Base-by-base conservation (phyloP, 2,797 vertebrate genomes). In the Lagodon rhomboides region DNA sequence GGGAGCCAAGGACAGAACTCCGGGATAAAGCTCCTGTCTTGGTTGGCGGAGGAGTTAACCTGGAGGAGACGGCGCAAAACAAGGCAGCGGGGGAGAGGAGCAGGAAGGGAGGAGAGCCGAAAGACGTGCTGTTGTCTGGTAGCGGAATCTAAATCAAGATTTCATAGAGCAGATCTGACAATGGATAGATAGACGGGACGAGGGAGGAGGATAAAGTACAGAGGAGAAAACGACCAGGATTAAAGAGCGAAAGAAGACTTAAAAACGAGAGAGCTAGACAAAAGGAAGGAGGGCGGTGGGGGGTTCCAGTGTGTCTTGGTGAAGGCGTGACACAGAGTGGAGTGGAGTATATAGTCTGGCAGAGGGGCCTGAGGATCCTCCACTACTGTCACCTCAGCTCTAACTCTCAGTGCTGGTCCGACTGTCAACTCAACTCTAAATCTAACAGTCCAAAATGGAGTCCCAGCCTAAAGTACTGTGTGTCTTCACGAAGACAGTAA, bases 341-440 rank as follows among this genome's bases (percentile, higher is more conserved):
- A 90, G 83, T 85, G 68, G 81, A 91, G 86, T 86, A 83, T 88
- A 81, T 83, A 87, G 90, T 90, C 90, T 93, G 88, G 90, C 89
- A 93, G 90, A 68, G 82, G 60, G 87, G 92, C 94, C 92, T 70
- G 92, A 92, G 94, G 94, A 94, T 89, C 86, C 85, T 88, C 80
- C 84, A 80, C 84, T 77, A 83, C 91, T 95, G 94, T 96, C 95
- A 95, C 91, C 92, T 94, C 89, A 85, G 84, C 85, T 95, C 91
- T 92, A 88, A 92, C 79, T 91, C 89, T 85, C 77, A 55, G 67
- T 83, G 73, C 89, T 84, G 85, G 89, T 91, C 83, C 80, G 59
- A 77, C 87, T 94, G 95, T 95, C 95, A 93, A 77, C 81, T 93
- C 83, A 65, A 70, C 84, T 95, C 91, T 94, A 88, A 90, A 90